Evolutionary conservation across 1,140 invertebrate species (phyloP), one percentile per base, ranked within the genome.

Genomic region (Pantala flavescens): DNA sequence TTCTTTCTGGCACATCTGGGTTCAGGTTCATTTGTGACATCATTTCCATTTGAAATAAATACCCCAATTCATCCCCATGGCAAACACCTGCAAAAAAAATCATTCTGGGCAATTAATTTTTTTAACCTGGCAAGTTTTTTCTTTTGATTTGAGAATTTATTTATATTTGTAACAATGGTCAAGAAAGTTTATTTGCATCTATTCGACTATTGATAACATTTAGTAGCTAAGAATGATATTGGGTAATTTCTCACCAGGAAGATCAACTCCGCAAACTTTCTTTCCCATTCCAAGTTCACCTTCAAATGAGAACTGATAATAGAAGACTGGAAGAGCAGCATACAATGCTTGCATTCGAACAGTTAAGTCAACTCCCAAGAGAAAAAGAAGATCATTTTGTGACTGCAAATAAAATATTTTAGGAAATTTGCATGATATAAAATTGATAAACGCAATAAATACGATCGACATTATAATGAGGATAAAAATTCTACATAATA

Each of bases 11-110:
- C 1, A 16, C 5, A 3, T 63, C 49, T 19, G 49, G 49, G 5
- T 14, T 21, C 12, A 63, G n/a, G 1, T 63, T 21, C 14, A 19
- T 21, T 19, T 19, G 16, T 7, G 49, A 21, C 71, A 72, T 7
- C 23, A 72, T 19, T 72, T 72, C 28, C 23, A 24, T 24, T 11
- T 28, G 36, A 23, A 75, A 75, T 24, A 75, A 21, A 24, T 75
- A 75, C 9, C 71, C 74, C 24, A 72, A 43, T 43, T 75, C 74
- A 24, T 72, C 74, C 3, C 70, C 74, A 43, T 75, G 74, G 43
- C 74, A 75, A 0, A 36, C 71, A 24, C 74, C 74, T 75, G 23
- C 3, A 43, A 71, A 19, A 21, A 21, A 70, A 70, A 70, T 36
- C n/a, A 70, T 21, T 14, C 12, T 63, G n/a, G n/a, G 14, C n/a